Percentiles rank a stretch among this genome's conserved stretches.
phyloP scores from a whole-genome alignment of 2,888 invertebrate species.

The Meloe dianella region DNA sequence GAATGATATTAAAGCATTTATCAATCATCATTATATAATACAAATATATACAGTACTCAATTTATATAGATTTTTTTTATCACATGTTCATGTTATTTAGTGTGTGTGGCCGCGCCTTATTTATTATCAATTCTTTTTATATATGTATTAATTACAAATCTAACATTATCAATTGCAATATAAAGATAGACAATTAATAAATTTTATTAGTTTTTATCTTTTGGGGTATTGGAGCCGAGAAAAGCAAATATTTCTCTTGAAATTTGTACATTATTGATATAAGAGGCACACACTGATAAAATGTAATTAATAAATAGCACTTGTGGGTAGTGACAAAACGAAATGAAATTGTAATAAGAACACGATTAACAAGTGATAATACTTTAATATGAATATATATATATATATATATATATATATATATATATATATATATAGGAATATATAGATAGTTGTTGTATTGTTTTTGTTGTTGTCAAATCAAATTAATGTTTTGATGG shows the following conservation, averaged over 20 bases:
- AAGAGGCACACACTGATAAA: conserved; percentile 39
- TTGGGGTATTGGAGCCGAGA: conserved; percentile 38
- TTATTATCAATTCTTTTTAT: conserved; percentile 26
- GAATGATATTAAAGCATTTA: not conserved
- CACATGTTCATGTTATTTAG: conserved; percentile 39
- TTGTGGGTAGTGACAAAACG: conserved; percentile 43
- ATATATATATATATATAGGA: too few relatives aligned
- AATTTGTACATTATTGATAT: conserved; percentile 35
- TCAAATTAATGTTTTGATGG: conserved; percentile 89
- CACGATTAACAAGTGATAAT: not conserved
- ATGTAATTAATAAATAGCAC: conserved; percentile 50
- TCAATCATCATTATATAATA: conserved; percentile 39
- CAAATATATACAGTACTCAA: conserved; percentile 45
- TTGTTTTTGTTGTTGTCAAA: conserved; percentile 13
- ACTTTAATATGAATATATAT: not conserved
- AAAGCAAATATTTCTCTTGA: conserved; percentile 30
- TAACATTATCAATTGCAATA: conserved; percentile 44
- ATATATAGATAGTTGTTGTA: too few relatives aligned
- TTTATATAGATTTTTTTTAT: conserved; percentile 40
- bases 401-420: not conserved
- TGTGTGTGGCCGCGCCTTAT: conserved; percentile 15
- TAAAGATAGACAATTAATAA: conserved; percentile 33
- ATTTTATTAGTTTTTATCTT: conserved; percentile 17
- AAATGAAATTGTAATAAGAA: conserved; percentile 12
- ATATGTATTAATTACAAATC: conserved; percentile 24